Base-by-base conservation (phyloP, 1,140 invertebrate genomes). In the Zaprionus camerounensis region DNA sequence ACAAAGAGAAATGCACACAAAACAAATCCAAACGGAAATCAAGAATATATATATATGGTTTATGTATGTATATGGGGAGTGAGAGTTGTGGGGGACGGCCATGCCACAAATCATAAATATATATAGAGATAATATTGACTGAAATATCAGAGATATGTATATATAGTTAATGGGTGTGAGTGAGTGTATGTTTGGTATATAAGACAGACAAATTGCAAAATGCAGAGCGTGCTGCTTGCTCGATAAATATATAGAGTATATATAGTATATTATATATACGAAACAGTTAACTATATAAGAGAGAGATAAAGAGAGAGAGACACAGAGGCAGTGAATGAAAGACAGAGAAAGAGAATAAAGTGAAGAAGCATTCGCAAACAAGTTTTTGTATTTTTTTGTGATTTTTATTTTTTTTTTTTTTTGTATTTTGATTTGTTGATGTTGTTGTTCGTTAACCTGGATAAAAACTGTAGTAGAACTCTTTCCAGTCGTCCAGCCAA, bases 401-500 rank as follows among this genome's bases (percentile, higher is more conserved):
- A 78, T 53, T 58, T 80, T 86, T 44, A 72, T 57, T 68, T 69
- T 75, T 26, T 49, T 26, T 49, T 71, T 83, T 41, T 15, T 72
- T 41, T 51, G 26, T 66, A 68, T 20, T 57, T 55, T 41, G 26
- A 31, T 64, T 73, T 36, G 80, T 56, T 63, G 75, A 80, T 44
- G 76, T 44, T 76, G 64, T 76, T 41, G 44, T 72, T 87, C 69
- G 77, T 84, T 91, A 94, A 97, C 96, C 96, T 97, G 98, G 98
- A 95, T 98, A 98, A 95, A 98, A 98, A 94, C 97, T 97, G 96
- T 98, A 99, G 96, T 98, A 99, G 95, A 99, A 99, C 93, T 98
- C 96, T 95, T 98, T 98, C 97, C 98, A 99, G 92, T 98, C 97
- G 94, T 99, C 98, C 94, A 99, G 96, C 98, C 98, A 99, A 83